Evolutionary conservation across 2,113 vertebrate genomes (phyloP), one percentile per base, ranked within the genome.

Genomic region (Ramphastos sulfuratus): DNA sequence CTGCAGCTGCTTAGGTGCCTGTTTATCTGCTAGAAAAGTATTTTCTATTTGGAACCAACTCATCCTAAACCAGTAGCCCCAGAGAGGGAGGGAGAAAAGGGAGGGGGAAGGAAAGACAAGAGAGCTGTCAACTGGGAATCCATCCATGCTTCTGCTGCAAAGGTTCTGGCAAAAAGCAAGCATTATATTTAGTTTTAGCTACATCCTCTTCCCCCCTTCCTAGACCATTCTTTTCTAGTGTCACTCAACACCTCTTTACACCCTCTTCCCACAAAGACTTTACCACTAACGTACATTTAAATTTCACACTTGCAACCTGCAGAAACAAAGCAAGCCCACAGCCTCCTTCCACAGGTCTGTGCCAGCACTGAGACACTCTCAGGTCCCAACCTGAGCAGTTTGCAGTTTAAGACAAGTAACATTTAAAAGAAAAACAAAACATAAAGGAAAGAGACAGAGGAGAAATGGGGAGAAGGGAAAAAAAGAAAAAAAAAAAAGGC

Each of bases 21-120:
- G 3, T 89, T 96, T 96, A 95, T 97, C 95, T 96, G 89, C 93
- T 86, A 60, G 71, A n/a, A 89, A 96, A 95, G 80, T 69, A 87
- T 58, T 92, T 95, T 82, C 86, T 89, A 0, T 54, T 97, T 97
- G 94, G 94, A 97, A 93, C 70, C 82, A 87, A 85, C 84, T 96
- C 94, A 90, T 95, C 74, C 90, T 88, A 59, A 87, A 95, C 54
- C 52, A 91, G 82, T 42, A 93, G 89, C 73, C 74, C 64, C 84
- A 74, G 82, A 96, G 52, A 56, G 24, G 35, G 28, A 87, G 71
- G 63, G 66, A 11, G 25, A 52, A 77, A 71, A 50, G 33, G 42
- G 59, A 48, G 39, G 24, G 33, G 58, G 30, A 25, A 21, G 71
- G 44, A 90, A 59, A 89, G 64, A 76, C 1, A 2, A 94, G 76